These are phyloP conservation scores for Tryphoninae sp. DNA, from an alignment of 2,888 invertebrate genomes.

Conservation along the genomic window DNA sequence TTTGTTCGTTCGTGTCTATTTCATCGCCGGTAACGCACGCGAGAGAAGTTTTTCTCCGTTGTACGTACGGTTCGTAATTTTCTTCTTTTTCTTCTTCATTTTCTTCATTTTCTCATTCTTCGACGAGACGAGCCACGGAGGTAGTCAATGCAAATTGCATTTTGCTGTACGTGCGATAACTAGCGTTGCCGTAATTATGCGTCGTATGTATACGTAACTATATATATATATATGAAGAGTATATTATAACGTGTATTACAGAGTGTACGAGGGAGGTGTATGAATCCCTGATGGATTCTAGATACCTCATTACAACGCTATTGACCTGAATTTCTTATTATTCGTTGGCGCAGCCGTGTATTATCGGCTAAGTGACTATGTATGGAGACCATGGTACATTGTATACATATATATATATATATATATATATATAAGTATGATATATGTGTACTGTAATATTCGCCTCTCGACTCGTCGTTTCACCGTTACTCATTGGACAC, in stretches of 20 bases:
- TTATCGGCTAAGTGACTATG: conserved; percentile 57
- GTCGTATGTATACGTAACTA: neutral
- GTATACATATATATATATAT: conserved; percentile 16
- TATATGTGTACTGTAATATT: conserved; percentile 33
- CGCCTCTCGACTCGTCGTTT: conserved; percentile 55
- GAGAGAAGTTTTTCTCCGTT: neutral
- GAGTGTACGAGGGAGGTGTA: conserved; percentile 33
- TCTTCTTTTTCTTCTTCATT: neutral
- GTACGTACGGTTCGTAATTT: conserved; percentile 11
- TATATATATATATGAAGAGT: neutral
- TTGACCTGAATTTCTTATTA: conserved; percentile 79
- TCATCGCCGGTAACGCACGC: neutral
- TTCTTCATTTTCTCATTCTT: conserved; percentile 6
- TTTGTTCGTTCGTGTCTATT: neutral
- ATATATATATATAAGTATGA: neutral
- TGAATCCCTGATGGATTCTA: conserved; percentile 70
- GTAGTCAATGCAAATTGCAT: conserved; percentile 55
- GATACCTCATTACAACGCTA: conserved; percentile 76
- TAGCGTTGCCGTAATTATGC: conserved; percentile 51
- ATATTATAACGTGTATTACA: conserved; percentile 16
- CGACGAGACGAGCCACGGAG: conserved; percentile 12
- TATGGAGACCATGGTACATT: conserved; percentile 20
- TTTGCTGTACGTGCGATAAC: conserved; percentile 51
- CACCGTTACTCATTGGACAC: conserved; percentile 69
- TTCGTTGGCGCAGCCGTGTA: conserved; percentile 67